Conservation (phyloP, 2,797 vertebrate species). For the Gymnopithys bicolor region DNA sequence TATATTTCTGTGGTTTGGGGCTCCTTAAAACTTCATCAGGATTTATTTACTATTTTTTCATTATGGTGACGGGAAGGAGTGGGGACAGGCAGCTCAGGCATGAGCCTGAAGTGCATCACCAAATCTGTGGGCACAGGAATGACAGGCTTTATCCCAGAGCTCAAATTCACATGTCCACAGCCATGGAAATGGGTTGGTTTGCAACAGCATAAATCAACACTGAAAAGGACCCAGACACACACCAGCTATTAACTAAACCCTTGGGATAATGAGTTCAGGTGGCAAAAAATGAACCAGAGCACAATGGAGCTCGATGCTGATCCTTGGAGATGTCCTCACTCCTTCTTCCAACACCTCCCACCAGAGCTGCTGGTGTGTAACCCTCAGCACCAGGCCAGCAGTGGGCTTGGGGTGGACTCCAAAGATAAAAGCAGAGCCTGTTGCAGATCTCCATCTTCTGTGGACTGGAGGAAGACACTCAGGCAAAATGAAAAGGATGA, state of each 20-base stretch:
- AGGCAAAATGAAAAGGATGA: neutral
- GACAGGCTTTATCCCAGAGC: neutral
- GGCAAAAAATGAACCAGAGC: neutral
- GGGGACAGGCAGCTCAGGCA: neutral
- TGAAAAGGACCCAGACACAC: neutral
- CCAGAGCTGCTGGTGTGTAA: neutral
- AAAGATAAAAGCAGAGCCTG: neutral
- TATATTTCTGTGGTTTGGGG: neutral
- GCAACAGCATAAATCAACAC: neutral
- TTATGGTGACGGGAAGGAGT: neutral
- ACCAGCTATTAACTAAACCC: neutral
- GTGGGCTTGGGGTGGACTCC: neutral
- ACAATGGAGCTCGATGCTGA: neutral
- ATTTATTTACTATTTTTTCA: neutral
- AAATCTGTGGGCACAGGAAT: neutral
- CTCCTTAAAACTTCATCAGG: neutral
- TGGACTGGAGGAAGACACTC: neutral
- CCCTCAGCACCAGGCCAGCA: neutral
- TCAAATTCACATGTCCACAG: neutral
- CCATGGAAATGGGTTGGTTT: neutral
- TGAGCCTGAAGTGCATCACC: neutral
- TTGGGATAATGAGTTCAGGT: neutral
- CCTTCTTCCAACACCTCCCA: accelerated
- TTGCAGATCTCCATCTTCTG: neutral
- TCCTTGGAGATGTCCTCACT: neutral